A percentile compares a stretch with the other conserved stretches of the same genome.
Conservation (phyloP, 2,113 vertebrate genomes). For the Thunnus maccoyii region DNA sequence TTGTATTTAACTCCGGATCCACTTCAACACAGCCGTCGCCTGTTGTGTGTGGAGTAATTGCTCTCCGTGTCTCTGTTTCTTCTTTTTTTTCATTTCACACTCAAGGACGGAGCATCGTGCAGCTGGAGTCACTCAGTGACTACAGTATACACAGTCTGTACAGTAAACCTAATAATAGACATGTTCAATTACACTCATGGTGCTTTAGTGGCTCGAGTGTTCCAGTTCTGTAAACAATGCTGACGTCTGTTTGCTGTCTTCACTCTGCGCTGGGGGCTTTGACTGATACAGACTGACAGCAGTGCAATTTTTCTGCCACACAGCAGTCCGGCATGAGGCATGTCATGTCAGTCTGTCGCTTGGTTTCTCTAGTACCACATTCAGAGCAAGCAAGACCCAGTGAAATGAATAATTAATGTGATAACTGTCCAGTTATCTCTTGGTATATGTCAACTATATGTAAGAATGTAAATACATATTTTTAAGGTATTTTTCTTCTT, state of each 20-base stretch:
- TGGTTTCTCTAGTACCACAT: background rate
- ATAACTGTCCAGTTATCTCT: too few species aligned
- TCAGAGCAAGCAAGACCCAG: too few species aligned
- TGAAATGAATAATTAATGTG: too few species aligned
- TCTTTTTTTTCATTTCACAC: constrained; percentile 13
- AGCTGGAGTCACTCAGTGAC: constrained; percentile 17
- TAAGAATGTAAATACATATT: too few species aligned
- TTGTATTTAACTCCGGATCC: constrained; percentile 33
- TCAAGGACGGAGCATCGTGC: constrained; percentile 11
- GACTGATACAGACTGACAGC: constrained; percentile 53
- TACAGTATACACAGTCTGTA: constrained; percentile 19
- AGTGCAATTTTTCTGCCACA: constrained; percentile 17
- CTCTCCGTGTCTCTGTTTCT: constrained; percentile 1
- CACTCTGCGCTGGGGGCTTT: background rate
- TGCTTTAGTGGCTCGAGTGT: constrained; percentile 49
- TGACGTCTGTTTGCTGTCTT: constrained; percentile 51
- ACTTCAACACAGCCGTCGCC: constrained; percentile 3
- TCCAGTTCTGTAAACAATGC: constrained; percentile 55
- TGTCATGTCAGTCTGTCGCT: constrained; percentile 18
- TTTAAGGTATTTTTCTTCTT: too few species aligned
- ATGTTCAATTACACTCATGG: constrained; percentile 51
- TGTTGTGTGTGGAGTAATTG: constrained; percentile 29
- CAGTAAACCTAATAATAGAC: constrained; percentile 62
- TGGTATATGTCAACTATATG: too few species aligned
- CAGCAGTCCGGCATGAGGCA: constrained; percentile 17